phyloP scores from a whole-genome alignment of 2,113 vertebrate species.

The Pongo abelii region DNA sequence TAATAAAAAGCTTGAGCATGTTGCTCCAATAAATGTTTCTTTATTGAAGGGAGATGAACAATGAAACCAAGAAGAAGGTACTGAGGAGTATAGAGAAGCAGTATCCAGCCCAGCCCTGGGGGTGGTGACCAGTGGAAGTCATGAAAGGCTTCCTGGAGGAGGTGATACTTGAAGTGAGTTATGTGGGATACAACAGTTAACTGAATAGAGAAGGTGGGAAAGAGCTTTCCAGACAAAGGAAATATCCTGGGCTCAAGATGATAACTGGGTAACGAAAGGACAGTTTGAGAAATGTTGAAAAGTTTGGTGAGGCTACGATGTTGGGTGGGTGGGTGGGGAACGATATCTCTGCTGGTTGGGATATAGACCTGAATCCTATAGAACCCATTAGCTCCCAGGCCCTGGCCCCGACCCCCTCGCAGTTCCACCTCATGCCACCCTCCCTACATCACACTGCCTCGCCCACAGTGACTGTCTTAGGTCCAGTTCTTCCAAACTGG shows the following conservation, averaged over 20 bases:
- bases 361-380: neutral
- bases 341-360: neutral
- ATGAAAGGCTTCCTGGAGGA: slow-evolving; percentile 15
- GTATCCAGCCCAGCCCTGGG: neutral
- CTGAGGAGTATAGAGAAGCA: neutral
- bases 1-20: neutral
- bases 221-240: neutral
- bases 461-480: neutral
- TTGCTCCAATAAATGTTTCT: neutral
- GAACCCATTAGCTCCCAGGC: neutral
- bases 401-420: neutral
- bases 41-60: neutral
- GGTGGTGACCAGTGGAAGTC: neutral
- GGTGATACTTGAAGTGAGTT: neutral
- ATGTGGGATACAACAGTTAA: neutral
- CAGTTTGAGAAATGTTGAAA: neutral
- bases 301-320: neutral
- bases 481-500: neutral
- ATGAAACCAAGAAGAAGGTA: neutral
- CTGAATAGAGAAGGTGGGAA: neutral
- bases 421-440: neutral
- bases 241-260: neutral
- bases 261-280: neutral
- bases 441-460: neutral
- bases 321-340: neutral